Conservation (phyloP, 2,888 invertebrate species). For the Cyclophora albipunctata region DNA sequence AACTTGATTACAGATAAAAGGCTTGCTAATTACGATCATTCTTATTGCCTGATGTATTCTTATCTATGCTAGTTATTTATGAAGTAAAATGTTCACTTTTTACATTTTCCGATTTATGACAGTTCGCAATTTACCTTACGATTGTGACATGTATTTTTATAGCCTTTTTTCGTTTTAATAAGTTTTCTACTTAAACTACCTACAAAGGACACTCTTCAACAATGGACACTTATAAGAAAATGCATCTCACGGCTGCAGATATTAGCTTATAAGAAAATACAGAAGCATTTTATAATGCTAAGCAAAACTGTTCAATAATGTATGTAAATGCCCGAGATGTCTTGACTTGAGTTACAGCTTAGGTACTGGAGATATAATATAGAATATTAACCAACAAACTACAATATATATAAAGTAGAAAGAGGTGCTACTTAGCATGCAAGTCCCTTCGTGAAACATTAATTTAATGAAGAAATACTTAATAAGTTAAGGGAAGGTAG, state of each 20-base stretch:
- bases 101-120: constrained; percentile 17
- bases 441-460: too few relatives aligned
- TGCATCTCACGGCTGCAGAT: constrained; percentile 2
- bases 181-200: too few relatives aligned
- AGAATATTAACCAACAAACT: constrained; percentile 7
- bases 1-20: constrained; percentile 35
- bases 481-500: too few relatives aligned
- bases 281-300: constrained; percentile 30
- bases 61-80: constrained; percentile 13
- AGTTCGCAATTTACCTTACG: too few relatives aligned
- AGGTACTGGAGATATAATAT: background rate
- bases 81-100: constrained; percentile 32
- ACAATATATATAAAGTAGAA: constrained; percentile 2
- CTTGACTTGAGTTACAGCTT: constrained; percentile 26
- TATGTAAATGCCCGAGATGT: constrained; percentile 26
- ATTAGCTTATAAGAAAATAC: constrained; percentile 24
- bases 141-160: background rate
- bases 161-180: too few relatives aligned
- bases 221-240: too few relatives aligned
- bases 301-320: constrained; percentile 55
- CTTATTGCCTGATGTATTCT: constrained; percentile 7
- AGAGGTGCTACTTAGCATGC: too few relatives aligned
- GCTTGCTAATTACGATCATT: constrained; percentile 33
- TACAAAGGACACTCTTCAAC: too few relatives aligned
- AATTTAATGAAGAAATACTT: too few relatives aligned